Base-by-base conservation (phyloP, 2,888 invertebrate species). In the Apodemia duryi region DNA sequence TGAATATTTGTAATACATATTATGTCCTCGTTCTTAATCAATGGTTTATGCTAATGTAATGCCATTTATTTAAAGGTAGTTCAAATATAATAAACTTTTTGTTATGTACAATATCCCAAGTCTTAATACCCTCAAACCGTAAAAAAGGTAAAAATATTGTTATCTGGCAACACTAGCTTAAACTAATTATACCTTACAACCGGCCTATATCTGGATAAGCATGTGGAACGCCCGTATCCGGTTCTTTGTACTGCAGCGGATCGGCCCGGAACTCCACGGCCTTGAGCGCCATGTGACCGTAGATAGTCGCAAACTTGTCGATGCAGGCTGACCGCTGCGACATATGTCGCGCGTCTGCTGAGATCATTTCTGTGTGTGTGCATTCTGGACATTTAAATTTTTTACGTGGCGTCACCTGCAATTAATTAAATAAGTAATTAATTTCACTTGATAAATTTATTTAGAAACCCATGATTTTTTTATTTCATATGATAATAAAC, bases 311-410 rank as follows among this genome's bases (percentile, higher is more conserved):
- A 83, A 97, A 96, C 1, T 91, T 84, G 80, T 97, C 96, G 54
- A 99, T 96, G 81, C 98, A 99, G 38, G 96, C 95, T 0, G 98
- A 97, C 5, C 99, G 92, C 80, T 97, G 97, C 2, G 96, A 94
- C 98, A 99, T 98, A 83, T 99, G 98, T 43, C 95, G 95, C 46
- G 96, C 93, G 87, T 98, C 98, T 0, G 98, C 97, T 0, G 98
- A 98, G 7, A 99, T 84, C 97, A 98, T 98, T 87, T 98, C 98
- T 0, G 96, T 97, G 84, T 97, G 97, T 3, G 95, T 95, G 85
- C 98, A 98, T 82, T 98, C 97, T 0, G 98, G 98, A 80, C 98
- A 99, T 83, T 98, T 98, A 90, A 99, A 99, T 83, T 99, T 99
- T 82, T 99, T 98, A 5, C 98, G 93, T 0, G 98, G 98, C 0